phyloP scores from a whole-genome alignment of 2,113 vertebrate genomes.

The Platycercus adscitus region DNA sequence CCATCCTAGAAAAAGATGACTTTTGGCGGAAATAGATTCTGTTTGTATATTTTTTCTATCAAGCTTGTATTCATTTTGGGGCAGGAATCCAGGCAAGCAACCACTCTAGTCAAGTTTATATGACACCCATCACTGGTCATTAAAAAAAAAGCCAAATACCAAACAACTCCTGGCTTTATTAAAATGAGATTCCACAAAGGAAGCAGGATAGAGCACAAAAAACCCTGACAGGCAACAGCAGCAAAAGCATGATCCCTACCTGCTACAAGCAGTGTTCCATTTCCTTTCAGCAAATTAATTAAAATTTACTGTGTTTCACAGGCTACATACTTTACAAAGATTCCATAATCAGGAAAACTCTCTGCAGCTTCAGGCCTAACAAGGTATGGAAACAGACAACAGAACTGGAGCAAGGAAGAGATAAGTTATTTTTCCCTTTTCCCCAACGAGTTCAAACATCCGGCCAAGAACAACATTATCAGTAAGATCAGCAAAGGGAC shows the following conservation, averaged over 20 bases:
- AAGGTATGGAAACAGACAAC: no score
- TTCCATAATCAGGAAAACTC: rapidly evolving
- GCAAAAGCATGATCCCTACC: background rate
- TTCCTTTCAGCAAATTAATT: background rate
- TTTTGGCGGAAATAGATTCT: background rate
- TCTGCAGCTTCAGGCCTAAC: background rate
- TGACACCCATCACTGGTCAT: rapidly evolving
- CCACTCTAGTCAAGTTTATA: background rate
- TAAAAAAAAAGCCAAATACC: background rate
- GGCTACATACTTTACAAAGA: background rate
- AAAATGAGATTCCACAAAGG: background rate
- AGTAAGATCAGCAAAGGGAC: rapidly evolving
- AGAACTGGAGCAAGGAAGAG: rapidly evolving
- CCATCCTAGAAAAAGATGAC: rapidly evolving
- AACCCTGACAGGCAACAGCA: rapidly evolving
- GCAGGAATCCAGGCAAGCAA: background rate
- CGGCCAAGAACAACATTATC: rapidly evolving
- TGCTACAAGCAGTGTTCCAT: rapidly evolving
- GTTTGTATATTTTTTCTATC: background rate
- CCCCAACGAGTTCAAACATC: rapidly evolving
- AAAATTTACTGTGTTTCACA: background rate
- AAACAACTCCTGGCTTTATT: background rate
- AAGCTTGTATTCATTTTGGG: background rate
- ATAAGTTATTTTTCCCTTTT: background rate
- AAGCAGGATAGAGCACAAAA: background rate